These are phyloP conservation scores for Ctenomys sociabilis DNA, from an alignment of 2,113 vertebrate genomes.

Conservation along the genomic window DNA sequence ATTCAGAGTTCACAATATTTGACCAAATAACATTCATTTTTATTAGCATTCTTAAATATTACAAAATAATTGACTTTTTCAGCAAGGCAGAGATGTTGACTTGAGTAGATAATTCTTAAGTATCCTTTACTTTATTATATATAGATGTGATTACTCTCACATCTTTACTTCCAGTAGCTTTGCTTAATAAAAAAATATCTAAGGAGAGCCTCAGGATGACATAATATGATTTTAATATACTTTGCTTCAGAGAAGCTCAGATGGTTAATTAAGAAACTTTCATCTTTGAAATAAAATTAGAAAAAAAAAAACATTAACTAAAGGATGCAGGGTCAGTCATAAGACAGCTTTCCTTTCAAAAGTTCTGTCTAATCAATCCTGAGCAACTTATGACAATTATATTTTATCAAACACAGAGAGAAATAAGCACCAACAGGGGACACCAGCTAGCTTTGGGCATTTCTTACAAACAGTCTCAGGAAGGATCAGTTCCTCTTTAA, in stretches of 20 bases:
- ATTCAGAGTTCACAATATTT: constrained; percentile 69
- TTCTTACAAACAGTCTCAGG: constrained; percentile 83
- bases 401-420: constrained; percentile 84
- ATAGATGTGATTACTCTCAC: constrained; percentile 79
- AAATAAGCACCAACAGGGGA: constrained; percentile 80
- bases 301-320: constrained; percentile 83
- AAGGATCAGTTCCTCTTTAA: constrained; percentile 82
- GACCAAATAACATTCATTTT: constrained; percentile 78
- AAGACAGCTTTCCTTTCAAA: constrained; percentile 84
- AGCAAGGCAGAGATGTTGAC: constrained; percentile 43
- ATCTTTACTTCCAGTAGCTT: constrained; percentile 79
- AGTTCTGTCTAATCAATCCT: constrained; percentile 83
- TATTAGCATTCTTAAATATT: constrained; percentile 75
- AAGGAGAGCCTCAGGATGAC: constrained; percentile 80
- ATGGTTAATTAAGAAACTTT: constrained; percentile 89
- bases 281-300: constrained; percentile 83
- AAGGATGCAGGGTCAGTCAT: constrained; percentile 83
- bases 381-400: constrained; percentile 85
- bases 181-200: constrained; percentile 84
- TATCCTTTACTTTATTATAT: constrained; percentile 76
- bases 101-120: constrained; percentile 72
- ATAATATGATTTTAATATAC: constrained; percentile 82
- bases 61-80: constrained; percentile 80
- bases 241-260: constrained; percentile 84
- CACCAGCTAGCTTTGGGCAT: constrained; percentile 72